Conservation (phyloP, 2,888 invertebrate species). For the Apotomis capreana region DNA sequence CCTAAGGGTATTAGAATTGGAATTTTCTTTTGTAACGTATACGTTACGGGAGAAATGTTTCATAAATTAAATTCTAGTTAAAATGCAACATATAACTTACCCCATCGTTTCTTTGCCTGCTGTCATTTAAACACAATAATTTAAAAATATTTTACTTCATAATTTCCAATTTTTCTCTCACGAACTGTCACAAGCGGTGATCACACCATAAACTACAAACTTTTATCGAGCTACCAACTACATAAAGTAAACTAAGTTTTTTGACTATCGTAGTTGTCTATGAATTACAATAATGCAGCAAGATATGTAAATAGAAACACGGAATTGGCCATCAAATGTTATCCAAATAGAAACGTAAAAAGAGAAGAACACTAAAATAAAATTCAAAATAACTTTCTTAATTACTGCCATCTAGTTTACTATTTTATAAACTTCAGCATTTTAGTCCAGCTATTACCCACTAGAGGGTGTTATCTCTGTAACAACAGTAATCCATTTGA, state of each 20-base stretch:
- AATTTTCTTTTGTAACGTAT: conserved; percentile 50
- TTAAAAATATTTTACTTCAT: conserved; percentile 71
- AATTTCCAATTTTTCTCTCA: conserved; percentile 64
- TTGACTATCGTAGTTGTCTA: conserved; percentile 1
- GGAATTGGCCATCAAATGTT: too few species aligned
- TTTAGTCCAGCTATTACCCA: conserved; percentile 12
- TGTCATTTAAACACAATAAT: conserved; percentile 87
- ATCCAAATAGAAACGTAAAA: too few species aligned
- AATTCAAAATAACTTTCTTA: too few species aligned
- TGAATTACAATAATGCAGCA: background rate
- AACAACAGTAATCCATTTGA: background rate
- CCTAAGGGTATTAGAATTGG: conserved; percentile 65
- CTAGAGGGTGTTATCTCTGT: background rate
- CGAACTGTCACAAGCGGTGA: conserved; percentile 69
- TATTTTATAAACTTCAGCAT: background rate
- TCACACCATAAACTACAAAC: conserved; percentile 58
- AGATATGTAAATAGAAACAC: background rate
- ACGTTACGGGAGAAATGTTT: conserved; percentile 1
- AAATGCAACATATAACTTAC: conserved; percentile 77
- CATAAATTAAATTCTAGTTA: conserved; percentile 44
- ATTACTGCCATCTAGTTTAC: conserved; percentile 6
- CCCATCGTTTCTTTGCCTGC: conserved; percentile 92
- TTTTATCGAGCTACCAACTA: conserved; percentile 25
- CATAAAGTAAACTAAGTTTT: conserved; percentile 5
- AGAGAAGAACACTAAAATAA: too few species aligned